Evolutionary conservation across 2,797 vertebrate species (phyloP).

Genomic region (Propithecus perrieri): DNA sequence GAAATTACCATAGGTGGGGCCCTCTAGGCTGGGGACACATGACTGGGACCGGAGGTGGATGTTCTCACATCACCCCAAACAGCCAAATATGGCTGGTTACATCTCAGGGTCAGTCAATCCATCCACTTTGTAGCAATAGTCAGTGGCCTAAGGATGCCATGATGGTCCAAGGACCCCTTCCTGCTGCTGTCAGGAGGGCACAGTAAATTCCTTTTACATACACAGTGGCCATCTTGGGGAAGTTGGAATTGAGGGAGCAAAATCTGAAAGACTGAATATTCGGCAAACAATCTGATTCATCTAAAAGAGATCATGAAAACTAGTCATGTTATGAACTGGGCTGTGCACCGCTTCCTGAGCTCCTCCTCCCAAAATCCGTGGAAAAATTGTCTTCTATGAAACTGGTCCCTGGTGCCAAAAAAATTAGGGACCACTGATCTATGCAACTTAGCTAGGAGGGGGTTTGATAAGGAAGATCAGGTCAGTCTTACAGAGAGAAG

Average conservation of each 20-base stretch:
- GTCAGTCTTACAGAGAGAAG: background rate
- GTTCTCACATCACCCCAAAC: background rate
- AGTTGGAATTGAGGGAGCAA: background rate
- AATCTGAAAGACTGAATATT: background rate
- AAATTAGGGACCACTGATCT: too few species aligned
- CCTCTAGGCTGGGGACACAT: background rate
- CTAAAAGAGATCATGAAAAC: background rate
- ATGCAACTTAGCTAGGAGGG: background rate
- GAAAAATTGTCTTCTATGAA: too few species aligned
- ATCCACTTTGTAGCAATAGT: background rate
- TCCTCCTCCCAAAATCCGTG: too few species aligned
- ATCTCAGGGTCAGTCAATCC: background rate
- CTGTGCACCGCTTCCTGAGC: too few species aligned
- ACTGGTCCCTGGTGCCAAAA: too few species aligned
- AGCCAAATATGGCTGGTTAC: background rate
- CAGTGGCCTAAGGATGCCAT: background rate
- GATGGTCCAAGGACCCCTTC: background rate
- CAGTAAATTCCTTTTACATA: background rate
- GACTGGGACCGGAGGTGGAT: background rate
- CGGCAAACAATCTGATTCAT: background rate
- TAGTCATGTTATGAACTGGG: background rate
- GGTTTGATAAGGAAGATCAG: background rate
- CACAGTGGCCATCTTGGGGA: background rate
- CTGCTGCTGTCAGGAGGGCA: background rate
- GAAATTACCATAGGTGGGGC: background rate